A percentile compares a stretch with the other conserved stretches of the same genome.
phyloP scores from a whole-genome alignment of 53 echinoderm and acorn worm species.

The Glandiceps talaboti region DNA sequence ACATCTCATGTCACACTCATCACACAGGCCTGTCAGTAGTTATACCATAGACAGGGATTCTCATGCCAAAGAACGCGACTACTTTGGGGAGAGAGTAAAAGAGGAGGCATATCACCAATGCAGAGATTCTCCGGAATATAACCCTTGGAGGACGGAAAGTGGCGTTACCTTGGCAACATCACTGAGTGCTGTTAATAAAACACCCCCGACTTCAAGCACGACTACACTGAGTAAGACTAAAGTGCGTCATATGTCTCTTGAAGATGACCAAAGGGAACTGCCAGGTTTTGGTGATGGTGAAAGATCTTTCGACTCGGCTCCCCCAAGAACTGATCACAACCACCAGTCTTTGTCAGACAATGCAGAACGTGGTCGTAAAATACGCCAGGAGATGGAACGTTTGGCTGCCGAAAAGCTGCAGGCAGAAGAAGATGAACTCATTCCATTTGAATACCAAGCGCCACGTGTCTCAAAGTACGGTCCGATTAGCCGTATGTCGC shows the following conservation, averaged over 20 bases:
- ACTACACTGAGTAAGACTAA: background rate
- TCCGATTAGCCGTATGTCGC: background rate
- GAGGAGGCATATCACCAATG: no score
- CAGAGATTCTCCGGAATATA: no score
- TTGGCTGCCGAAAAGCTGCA: background rate
- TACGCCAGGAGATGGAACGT: slow-evolving; percentile 62
- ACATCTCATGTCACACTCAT: no score
- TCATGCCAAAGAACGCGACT: no score
- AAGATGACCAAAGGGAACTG: background rate
- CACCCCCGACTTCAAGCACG: background rate
- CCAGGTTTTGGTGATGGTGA: background rate
- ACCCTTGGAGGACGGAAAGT: background rate
- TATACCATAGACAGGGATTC: no score
- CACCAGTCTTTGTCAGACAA: background rate
- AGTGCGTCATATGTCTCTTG: background rate
- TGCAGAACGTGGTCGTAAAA: slow-evolving; percentile 47
- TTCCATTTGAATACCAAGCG: background rate
- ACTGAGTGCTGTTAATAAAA: background rate
- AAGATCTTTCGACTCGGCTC: background rate
- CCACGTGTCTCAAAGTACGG: background rate
- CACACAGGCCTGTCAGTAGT: no score
- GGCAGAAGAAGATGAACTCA: background rate
- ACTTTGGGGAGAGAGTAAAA: no score
- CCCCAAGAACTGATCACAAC: background rate
- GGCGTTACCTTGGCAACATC: background rate